Base-by-base conservation (phyloP, 2,797 vertebrate species). In the Morus bassanus region DNA sequence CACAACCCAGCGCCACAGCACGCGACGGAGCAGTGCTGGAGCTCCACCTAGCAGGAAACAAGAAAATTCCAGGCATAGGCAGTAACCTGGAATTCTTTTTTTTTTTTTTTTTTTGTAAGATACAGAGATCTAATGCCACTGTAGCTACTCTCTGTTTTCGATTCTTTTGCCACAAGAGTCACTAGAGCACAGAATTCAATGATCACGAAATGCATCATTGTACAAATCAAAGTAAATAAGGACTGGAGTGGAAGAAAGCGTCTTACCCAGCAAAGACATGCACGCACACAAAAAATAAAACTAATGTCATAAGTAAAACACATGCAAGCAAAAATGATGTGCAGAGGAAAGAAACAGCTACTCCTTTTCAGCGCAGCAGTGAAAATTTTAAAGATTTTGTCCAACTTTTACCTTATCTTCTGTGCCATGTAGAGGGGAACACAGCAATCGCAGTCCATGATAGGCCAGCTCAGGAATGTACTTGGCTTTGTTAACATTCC, bases 391-490 rank as follows among this genome's bases (percentile, higher is more conserved):
- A 82, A 64, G 69, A 21, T 21, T 48, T 57, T 50, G 27, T 39
- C 46, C 50, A 16, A 73, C 22, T 37, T 93, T 94, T 98, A 99
- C 99, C 97, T 99, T 98, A 91, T 98, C 98, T 97, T 98, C 98
- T 88, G 98, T 96, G 72, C 98, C 98, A 3, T 99, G 99, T 86
- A 97, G 97, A 30, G 99, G 96, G 10, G 97, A 98, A 89, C 98
- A 99, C 60, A 99, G 98, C 53, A 99, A 95, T 63, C 98, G 96
- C 43, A 99, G 94, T 22, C 99, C 99, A 4, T 97, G 95, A 94
- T 99, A 99, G 59, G 98, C 98, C 98, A 99, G 97, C 82, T 99
- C 98, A 4, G 99, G 98, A 78, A 99, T 7, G 8, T 96, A 98
- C 77, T 96, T 98, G 92, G 98, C 96, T 94, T 97, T 57, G 6